Evolutionary conservation across 2,113 vertebrate species (phyloP), one percentile per base, ranked within the genome.

Genomic region (Spea multiplicata): DNA sequence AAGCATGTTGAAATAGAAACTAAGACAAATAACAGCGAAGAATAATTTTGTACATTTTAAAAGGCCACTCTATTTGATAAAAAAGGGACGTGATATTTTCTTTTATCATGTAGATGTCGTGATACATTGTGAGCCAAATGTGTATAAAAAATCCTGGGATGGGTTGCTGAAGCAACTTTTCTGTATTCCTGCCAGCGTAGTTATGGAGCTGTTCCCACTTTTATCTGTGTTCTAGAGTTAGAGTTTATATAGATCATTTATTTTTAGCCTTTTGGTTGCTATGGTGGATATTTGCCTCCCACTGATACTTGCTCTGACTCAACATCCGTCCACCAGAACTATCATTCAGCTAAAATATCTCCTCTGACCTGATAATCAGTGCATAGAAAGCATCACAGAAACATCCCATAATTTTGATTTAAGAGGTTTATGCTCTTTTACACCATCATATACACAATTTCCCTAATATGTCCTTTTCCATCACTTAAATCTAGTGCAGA

Each of bases 181-280:
- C 14, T 62, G 30, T 74, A 8, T 10, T 52, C 48, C 52, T 55
- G 52, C 49, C 49, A 75, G 30, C 59, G 67, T 14, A 76, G 64
- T 46, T 13, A 9, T 57, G 8, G 74, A 67, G 49, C 49, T 6
- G 30, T 17, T 45, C 67, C 52, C 52, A 46, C 69, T 55, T 75
- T 66, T 75, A 66, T 76, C 52, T 76, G 74, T 53, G n/a, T 68
- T 76, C 52, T 69, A 59, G 52, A 61, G 5, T 76, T 67, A 45
- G 8, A 67, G 50, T 52, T 70, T 53, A 30, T 77, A 70, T 77
- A 70, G 66, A 70, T 77, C 9, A 44, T 77, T 53, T 62, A 70
- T 77, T 77, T 62, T 70, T 77, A 77, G 75, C 75, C 70, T 67
- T 77, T 62, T 77, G 67, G 75, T 77, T 70, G 75, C 67, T 69